A percentile compares a stretch with the other conserved stretches of the same genome.
phyloP scores from a whole-genome alignment of 2,888 invertebrate genomes.

The Anthophora plumipes region DNA sequence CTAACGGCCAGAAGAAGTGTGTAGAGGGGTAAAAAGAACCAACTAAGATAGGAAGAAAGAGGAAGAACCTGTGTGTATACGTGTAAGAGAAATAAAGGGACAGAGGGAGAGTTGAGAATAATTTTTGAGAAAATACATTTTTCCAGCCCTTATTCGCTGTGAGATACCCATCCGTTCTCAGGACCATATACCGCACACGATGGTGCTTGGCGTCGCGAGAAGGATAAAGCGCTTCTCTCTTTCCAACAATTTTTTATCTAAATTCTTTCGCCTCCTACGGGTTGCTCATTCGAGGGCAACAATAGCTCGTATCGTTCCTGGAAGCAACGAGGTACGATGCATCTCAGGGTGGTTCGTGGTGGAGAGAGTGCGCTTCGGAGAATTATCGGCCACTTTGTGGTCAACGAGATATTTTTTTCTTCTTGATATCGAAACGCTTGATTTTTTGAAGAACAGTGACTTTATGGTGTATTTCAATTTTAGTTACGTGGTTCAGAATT shows the following conservation, averaged over 20 bases:
- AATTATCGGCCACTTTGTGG: slow-evolving; percentile 17
- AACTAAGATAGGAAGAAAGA: neutral
- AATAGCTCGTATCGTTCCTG: slow-evolving; percentile 62
- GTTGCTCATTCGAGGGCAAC: slow-evolving; percentile 60
- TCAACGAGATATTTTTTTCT: neutral
- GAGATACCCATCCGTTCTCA: slow-evolving; percentile 75
- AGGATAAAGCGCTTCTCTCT: slow-evolving; percentile 67
- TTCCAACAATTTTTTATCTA: slow-evolving; percentile 77
- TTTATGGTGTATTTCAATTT: no score
- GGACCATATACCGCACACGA: slow-evolving; percentile 73
- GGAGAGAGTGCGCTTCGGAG: neutral
- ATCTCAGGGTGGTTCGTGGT: neutral
- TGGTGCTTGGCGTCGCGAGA: slow-evolving; percentile 49
- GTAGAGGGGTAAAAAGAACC: neutral
- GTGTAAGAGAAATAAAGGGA: slow-evolving; percentile 11
- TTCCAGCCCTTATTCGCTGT: slow-evolving; percentile 61
- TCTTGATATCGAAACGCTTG: neutral
- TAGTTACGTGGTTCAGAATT: no score
- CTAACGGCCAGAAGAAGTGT: slow-evolving; percentile 13
- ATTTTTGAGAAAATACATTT: slow-evolving; percentile 79
- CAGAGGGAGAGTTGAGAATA: slow-evolving; percentile 63
- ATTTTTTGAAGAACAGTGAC: neutral
- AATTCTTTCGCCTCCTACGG: slow-evolving; percentile 67
- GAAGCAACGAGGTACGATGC: neutral
- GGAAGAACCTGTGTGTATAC: no score